Base-by-base conservation (phyloP, 92 coral and sea anemone genomes). In the Diadumene lineata region DNA sequence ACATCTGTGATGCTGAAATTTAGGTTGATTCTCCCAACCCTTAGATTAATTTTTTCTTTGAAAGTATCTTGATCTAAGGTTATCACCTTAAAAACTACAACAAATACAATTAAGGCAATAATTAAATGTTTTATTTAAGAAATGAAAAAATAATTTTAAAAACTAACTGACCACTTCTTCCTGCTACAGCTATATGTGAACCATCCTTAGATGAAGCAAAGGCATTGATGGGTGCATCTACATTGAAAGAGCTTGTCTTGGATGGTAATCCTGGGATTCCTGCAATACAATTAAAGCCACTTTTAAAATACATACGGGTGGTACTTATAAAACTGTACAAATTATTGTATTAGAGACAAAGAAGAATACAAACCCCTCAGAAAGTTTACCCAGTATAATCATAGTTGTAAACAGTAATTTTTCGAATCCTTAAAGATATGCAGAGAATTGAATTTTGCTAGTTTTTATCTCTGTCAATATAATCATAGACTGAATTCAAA, bases 1-100 rank as follows among this genome's bases (percentile, higher is more conserved):
- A 92, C 96, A 79, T 96, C 99, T 1, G 96, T 92, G 29, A 96
- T 96, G 56, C 99, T 92, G 74, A 88, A 92, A 75, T 96, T 93
- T 68, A 96, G 73, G 63, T 89, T 92, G 64, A 96, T 89, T 68
- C 93, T 88, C 43, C 97, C 97, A 17, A 90, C 96, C 46, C 99
- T 89, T 25, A 96, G 70, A 48, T 96, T 96, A 29, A 92, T 84
- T 68, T 89, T 82, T 80, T 96, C 99, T 32, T 75, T 66, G 73
- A 96, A 89, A 34, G 79, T 79, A 60, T 89, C 97, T 57, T 78
- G 75, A 69, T 89, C 96, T 61, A 96, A 84, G 2, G 74, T 68
- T 29, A 96, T 84, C 31, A 96, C 84, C 79, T 87, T 96, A 56
- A 96, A 90, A 62, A 92, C 99, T 96, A 62, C 25, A 88, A 81